Evolutionary conservation across 2,888 invertebrate genomes (phyloP).

Genomic region (Parascotia fuliginaria): DNA sequence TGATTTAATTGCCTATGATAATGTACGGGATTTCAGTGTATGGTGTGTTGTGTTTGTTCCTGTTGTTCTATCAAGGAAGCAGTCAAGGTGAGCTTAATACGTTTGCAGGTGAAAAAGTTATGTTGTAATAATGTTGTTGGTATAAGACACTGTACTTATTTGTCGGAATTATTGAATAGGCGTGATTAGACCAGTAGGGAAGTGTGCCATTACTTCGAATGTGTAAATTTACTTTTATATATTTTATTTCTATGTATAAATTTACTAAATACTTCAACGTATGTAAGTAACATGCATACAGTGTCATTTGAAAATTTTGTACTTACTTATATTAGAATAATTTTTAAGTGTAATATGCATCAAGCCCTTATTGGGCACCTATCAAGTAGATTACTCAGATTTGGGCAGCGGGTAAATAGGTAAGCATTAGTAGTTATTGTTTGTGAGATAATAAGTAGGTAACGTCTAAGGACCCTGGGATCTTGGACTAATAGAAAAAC

Average conservation of each 20-base stretch:
- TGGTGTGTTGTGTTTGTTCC: conserved; percentile 56
- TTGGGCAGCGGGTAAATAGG: too few species aligned
- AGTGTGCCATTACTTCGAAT: conserved; percentile 1
- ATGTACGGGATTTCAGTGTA: conserved; percentile 66
- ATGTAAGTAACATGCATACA: not conserved
- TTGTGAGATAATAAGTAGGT: too few species aligned
- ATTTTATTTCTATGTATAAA: conserved; percentile 11
- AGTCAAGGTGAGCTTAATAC: conserved; percentile 71
- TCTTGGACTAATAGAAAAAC: too few species aligned
- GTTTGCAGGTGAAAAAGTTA: conserved; percentile 11
- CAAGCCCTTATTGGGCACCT: too few species aligned
- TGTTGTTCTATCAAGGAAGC: conserved; percentile 56
- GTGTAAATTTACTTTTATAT: too few species aligned
- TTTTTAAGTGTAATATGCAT: not conserved
- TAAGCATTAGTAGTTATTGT: too few species aligned
- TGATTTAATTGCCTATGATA: conserved; percentile 57
- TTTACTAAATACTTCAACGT: not conserved
- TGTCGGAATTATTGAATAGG: conserved; percentile 6
- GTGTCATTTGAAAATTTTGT: not conserved
- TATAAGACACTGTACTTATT: not conserved
- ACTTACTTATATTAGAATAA: not conserved
- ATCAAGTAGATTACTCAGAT: too few species aligned
- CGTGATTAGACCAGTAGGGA: conserved; percentile 10
- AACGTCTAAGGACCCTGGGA: too few species aligned
- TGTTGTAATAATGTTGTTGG: conserved; percentile 7